Base-by-base conservation (phyloP, 2,888 invertebrate genomes). In the Lasius platythorax region DNA sequence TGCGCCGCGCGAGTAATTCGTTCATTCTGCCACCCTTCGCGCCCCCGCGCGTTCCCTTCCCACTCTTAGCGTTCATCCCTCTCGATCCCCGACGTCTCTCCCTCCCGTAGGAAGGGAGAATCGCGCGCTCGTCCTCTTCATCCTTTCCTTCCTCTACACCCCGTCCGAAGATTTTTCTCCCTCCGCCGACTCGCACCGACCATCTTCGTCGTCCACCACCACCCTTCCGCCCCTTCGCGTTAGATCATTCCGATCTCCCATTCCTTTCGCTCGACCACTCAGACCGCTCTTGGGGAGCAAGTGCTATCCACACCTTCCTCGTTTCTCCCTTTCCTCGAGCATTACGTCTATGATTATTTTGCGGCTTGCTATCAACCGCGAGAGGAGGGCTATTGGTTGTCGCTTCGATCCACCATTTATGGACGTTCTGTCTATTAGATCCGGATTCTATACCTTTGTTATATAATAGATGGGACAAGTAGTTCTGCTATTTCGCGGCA, bases 1-100 rank as follows among this genome's bases (percentile, higher is more conserved):
- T 94, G 94, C 94, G 94, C 85, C 94, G 93, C 94, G 93, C 91
- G 85, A 87, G 86, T 85, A 85, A 89, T 87, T 89, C 70, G 73
- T 50, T 63, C 53, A 75, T 64, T 37, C 70, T 46, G 72, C 56
- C 72, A 15, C 56, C 53, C 66, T 63, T 68, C 72, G 56, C 40
- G 56, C 40, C 70, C 30, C 23, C 23, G 0, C 70, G 40, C 78
- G 58, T 37, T 63, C 8, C 66, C 83, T 4, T 40, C 75, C 76
- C 61, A n/a, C 56, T 40, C n/a, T 73, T 58, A 8, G 43, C 83
- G 82, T 66, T 73, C 66, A 82, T 82, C 84, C 83, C 66, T 82
- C 73, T 72, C 82, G 58, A 46, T 37, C 70, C 70, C 30, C 33
- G 30, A 18, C 64, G 6, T 66, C 50, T 64, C 82, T 53, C 64